Percentiles rank a stretch among this genome's conserved stretches.
These are phyloP conservation scores for Eristalis arbustorum DNA, from an alignment of 2,888 invertebrate genomes.

Conservation along the genomic window DNA sequence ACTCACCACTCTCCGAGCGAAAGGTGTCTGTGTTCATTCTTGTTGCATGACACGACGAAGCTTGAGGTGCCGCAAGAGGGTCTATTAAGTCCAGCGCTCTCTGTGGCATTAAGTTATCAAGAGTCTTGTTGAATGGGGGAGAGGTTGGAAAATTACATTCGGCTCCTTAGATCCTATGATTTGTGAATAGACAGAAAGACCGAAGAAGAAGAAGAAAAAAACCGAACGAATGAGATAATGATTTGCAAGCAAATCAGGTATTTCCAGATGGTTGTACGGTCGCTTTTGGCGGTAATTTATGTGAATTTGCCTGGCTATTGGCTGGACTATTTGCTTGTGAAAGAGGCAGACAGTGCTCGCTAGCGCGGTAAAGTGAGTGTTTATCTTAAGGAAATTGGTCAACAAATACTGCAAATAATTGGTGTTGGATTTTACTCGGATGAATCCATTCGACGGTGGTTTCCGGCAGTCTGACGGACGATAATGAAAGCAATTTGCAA, in stretches of 20 bases:
- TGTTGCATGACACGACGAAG: slow-evolving; percentile 47
- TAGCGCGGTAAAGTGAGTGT: background rate
- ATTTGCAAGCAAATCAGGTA: slow-evolving; percentile 58
- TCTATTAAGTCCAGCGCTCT: slow-evolving; percentile 48
- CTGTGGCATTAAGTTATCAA: slow-evolving; percentile 64
- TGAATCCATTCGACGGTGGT: background rate
- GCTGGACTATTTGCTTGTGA: background rate
- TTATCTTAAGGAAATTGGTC: background rate
- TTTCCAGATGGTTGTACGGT: slow-evolving; percentile 17
- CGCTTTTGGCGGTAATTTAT: slow-evolving; percentile 35
- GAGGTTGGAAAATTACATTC: slow-evolving; percentile 49
- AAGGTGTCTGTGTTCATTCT: slow-evolving; percentile 10
- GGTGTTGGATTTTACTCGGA: background rate
- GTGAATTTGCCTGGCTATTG: slow-evolving; percentile 26
- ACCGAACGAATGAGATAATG: slow-evolving; percentile 35
- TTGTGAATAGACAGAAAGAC: slow-evolving; percentile 22
- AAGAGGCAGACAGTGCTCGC: no score
- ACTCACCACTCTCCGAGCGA: slow-evolving; percentile 13
- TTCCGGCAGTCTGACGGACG: background rate
- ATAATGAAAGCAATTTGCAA: background rate
- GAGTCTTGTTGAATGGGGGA: background rate
- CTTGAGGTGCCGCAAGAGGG: slow-evolving; percentile 7
- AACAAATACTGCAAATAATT: background rate
- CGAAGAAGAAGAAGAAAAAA: background rate
- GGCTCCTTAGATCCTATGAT: slow-evolving; percentile 63